Evolutionary conservation across 2,113 vertebrate species (phyloP).

Genomic region (Burhinus oedicnemus): DNA sequence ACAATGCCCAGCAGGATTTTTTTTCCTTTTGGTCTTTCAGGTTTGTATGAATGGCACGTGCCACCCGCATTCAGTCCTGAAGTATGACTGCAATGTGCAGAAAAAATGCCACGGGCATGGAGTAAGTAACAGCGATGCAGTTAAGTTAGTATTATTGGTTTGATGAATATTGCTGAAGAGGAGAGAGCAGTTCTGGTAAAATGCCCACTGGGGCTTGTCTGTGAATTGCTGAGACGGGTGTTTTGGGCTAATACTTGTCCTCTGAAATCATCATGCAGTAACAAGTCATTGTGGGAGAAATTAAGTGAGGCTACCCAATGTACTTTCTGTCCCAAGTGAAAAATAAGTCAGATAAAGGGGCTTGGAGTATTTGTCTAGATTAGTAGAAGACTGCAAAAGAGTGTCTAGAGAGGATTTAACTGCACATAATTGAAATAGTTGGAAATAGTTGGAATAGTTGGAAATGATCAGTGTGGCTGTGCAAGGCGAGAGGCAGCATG

Average conservation of each 20-base stretch:
- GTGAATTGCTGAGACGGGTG: not conserved
- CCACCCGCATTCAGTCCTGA: not conserved
- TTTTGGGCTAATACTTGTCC: not conserved
- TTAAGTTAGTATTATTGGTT: too few relatives aligned
- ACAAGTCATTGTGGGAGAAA: not conserved
- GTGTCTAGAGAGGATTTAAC: not conserved
- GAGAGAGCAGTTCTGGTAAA: not conserved
- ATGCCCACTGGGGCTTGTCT: not conserved
- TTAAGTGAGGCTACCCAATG: not conserved
- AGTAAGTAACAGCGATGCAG: not conserved
- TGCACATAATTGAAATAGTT: not conserved
- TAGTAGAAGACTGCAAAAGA: not conserved
- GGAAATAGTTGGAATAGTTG: too few relatives aligned
- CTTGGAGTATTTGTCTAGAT: not conserved
- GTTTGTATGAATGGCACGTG: slow-evolving; percentile 7
- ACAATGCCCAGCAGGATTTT: not conserved
- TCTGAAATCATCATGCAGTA: not conserved
- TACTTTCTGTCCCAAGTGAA: not conserved
- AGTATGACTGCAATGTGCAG: not conserved
- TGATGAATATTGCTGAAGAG: not conserved
- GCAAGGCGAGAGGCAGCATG: not conserved
- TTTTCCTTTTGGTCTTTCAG: not conserved
- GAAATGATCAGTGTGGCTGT: not conserved
- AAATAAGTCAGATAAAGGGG: not conserved
- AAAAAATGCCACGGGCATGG: slow-evolving; percentile 16